Base-by-base conservation (phyloP, 1,140 invertebrate genomes). In the Listronotus oregonensis region DNA sequence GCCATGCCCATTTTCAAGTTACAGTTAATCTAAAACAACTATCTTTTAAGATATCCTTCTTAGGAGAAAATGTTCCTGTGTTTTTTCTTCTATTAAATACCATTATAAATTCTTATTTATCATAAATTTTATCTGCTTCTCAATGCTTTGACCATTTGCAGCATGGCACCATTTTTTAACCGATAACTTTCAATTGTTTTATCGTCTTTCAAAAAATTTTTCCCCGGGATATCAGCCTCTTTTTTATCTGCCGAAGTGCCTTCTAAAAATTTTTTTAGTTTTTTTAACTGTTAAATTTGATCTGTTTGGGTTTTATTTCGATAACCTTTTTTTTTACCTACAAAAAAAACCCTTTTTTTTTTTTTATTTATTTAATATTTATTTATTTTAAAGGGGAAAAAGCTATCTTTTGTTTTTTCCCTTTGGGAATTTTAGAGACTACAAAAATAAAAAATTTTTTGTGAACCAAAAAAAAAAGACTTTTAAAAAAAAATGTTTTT, bases 121-220 rank as follows among this genome's bases (percentile, higher is more conserved):
- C 47, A 4, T 18, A 3, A 5, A 2, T 21, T 50, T 50, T 27
- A 21, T n/a, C n/a, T 3, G 40, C 75, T 74, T 50, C 75, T 59
- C 47, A 76, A 58, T 9, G 74, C 72, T 37, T 74, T 67, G 4
- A 77, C 73, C 27, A 77, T 50, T 64, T 76, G 70, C 50, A 77
- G 37, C 10, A 67, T 54, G 10, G 68, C 54, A 15, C 75, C 74
- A 21, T 70, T 68, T 62, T 74, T 69, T 10, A 76, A 63, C 54
- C 66, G 75, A 50, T 76, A 77, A 59, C 62, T 74, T 17, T 68
- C 68, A n/a, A 77, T 58, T 5, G 75, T 72, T 68, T 66, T 69
- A n/a, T 67, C 52, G 37, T 75, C 69, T 60, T 71, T 72, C 44
- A 77, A 61, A 65, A 71, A 68, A n/a, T n/a, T 50, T 74, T 76